Base-by-base conservation (phyloP, 92 coral and sea anemone genomes). In the Parazoanthus atlanticus region DNA sequence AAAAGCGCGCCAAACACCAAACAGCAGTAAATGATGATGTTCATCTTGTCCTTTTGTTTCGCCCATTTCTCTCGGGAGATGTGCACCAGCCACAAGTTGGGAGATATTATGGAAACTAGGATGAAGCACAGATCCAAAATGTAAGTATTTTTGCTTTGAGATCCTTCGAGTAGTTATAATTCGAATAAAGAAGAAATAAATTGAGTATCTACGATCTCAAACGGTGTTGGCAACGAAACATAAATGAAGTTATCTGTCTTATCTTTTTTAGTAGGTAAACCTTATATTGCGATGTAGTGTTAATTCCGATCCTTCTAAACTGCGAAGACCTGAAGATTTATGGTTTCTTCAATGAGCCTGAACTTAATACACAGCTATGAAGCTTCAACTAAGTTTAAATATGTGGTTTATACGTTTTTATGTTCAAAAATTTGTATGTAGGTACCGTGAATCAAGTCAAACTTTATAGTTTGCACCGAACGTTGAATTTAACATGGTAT, bases 11-110 rank as follows among this genome's bases (percentile, higher is more conserved):
- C 96, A 7, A 95, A 95, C 66, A 95, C 98, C 84, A 95, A 73
- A 41, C 95, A 86, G 78, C 98, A 95, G 78, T 95, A 95, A 52
- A 95, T 92, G 6, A 95, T 93, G 33, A 95, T 93, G 84, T 95
- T 95, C 23, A 95, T 72, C 92, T 95, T 95, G 90, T 93, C 96
- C 46, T 95, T 95, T 90, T 95, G 98, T 67, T 93, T 95, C 7
- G 91, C 89, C 98, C 98, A 95, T 82, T 95, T 95, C 93, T 93
- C 88, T n/a, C 98, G 90, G 28, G 96, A 91, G 49, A 95, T 34
- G 86, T 95, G 98, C 23, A 95, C 98, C 52, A 95, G 90, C 98
- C 98, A 95, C n/a, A 95, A 89, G 82, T 95, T 95, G 0, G 98
- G 98, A 19, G 98, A 95, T 56, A 95, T 95, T 21, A 95, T 95